Percentiles rank a stretch among this genome's conserved stretches.
phyloP scores from a whole-genome alignment of 2,113 vertebrate genomes.

The Entomyzon cyanotis region DNA sequence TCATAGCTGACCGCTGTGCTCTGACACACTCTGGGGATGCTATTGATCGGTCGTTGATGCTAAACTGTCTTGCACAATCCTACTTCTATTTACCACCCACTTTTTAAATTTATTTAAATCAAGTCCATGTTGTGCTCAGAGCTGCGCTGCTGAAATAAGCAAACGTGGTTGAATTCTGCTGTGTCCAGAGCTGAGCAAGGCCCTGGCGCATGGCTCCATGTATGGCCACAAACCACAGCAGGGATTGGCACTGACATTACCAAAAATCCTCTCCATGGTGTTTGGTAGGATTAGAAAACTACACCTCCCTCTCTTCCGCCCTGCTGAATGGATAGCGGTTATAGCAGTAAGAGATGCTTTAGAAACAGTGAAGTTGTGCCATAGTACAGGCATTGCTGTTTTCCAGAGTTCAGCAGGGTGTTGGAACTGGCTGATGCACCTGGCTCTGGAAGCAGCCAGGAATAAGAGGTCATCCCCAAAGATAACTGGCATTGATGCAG shows the following conservation, averaged over 20 bases:
- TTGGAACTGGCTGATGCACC: not conserved
- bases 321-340: not conserved
- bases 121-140: not conserved
- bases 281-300: not conserved
- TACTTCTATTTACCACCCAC: not conserved
- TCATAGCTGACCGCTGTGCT: accelerated
- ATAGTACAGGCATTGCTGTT: not conserved
- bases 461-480: not conserved
- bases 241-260: accelerated
- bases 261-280: too few species aligned
- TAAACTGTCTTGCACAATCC: not conserved
- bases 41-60: accelerated
- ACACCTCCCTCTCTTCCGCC: not conserved
- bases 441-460: not conserved
- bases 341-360: accelerated
- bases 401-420: not conserved
- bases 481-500: not conserved
- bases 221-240: accelerated
- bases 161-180: not conserved
- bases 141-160: not conserved
- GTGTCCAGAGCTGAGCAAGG: not conserved
- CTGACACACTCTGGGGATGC: not conserved
- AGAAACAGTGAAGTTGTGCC: not conserved
- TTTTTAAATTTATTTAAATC: not conserved
- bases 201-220: accelerated